Conservation (phyloP, 2,113 vertebrate genomes). For the Saimiri boliviensis region DNA sequence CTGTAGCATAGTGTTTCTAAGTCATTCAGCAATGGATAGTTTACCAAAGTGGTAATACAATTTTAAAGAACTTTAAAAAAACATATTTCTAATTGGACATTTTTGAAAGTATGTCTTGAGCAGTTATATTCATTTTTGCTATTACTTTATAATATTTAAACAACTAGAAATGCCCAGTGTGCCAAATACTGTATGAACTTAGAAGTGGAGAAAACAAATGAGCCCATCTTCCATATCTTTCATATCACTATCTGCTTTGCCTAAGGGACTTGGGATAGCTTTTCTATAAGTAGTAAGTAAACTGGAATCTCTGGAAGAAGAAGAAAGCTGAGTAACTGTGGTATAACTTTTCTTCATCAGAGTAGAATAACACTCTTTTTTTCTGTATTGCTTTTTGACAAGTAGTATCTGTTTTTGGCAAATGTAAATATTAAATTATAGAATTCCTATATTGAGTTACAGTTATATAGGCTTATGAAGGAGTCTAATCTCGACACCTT, state of each 20-base stretch:
- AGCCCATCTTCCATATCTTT: constrained; percentile 45
- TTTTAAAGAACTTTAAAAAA: constrained; percentile 22
- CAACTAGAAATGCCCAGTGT: constrained; percentile 38
- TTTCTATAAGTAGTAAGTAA: constrained; percentile 63
- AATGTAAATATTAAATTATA: constrained; percentile 35
- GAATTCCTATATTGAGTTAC: neutral
- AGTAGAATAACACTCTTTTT: neutral
- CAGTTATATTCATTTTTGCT: neutral
- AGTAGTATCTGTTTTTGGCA: constrained; percentile 15
- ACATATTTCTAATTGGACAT: neutral
- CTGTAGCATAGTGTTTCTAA: neutral
- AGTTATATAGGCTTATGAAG: neutral
- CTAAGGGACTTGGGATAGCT: constrained; percentile 59
- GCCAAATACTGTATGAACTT: constrained; percentile 43
- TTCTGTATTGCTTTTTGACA: constrained; percentile 1
- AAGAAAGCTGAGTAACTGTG: constrained; percentile 41
- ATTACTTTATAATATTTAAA: constrained; percentile 59
- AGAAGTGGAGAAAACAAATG: constrained; percentile 38
- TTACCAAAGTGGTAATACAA: neutral
- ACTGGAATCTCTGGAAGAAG: constrained; percentile 27
- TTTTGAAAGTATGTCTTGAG: constrained; percentile 47
- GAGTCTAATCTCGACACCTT: neutral
- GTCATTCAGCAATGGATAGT: neutral
- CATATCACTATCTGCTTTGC: constrained; percentile 60
- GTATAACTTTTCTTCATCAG: constrained; percentile 28